Evolutionary conservation across 2,797 vertebrate genomes (phyloP).

Genomic region (Huso huso): DNA sequence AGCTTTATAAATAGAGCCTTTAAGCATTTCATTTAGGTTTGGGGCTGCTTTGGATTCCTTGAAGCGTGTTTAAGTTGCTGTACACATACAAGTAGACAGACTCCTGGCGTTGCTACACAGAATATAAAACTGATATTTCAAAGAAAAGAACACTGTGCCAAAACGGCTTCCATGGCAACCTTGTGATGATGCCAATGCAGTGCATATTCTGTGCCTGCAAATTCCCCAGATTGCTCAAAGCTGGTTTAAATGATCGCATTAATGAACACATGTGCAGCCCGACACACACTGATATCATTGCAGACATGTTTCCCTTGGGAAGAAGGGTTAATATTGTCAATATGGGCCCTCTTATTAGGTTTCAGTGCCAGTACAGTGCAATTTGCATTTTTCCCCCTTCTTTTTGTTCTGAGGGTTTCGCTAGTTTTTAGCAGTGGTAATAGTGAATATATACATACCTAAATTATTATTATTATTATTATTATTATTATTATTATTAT

Average conservation of each 20-base stretch:
- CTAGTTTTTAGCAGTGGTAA: too few relatives aligned
- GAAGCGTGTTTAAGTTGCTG: neutral
- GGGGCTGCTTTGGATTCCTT: too few relatives aligned
- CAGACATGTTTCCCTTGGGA: neutral
- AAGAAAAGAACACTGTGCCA: neutral
- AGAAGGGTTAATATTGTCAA: neutral
- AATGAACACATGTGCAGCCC: neutral
- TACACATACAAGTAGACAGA: neutral
- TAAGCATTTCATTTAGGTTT: too few relatives aligned
- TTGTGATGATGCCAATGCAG: neutral
- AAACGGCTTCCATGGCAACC: neutral
- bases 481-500: too few relatives aligned
- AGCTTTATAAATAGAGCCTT: too few relatives aligned
- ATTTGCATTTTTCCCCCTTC: too few relatives aligned
- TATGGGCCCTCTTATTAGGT: too few relatives aligned
- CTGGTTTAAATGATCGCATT: neutral
- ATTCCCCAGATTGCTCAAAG: neutral
- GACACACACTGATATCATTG: neutral
- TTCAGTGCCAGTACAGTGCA: too few relatives aligned
- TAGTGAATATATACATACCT: too few relatives aligned
- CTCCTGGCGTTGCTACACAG: neutral
- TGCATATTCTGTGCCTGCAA: neutral
- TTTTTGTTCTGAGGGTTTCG: too few relatives aligned
- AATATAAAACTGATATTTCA: conserved; percentile 3
- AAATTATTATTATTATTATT: too few relatives aligned